Evolutionary conservation across 2,797 vertebrate genomes (phyloP).

Genomic region (Odontamblyopus lacepedii): DNA sequence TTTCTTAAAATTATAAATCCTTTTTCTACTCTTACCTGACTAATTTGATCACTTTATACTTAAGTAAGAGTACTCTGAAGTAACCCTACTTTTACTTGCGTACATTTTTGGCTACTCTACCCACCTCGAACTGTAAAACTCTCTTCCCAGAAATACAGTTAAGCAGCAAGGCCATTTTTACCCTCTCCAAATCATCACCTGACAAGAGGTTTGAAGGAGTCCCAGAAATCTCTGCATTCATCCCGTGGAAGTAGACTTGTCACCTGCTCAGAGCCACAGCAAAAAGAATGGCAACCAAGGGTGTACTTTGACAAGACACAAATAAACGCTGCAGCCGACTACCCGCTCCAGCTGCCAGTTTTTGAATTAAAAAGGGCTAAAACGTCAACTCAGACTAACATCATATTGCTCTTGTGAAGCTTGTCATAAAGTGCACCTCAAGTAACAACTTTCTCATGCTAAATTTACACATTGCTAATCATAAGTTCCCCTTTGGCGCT

Average conservation of each 20-base stretch:
- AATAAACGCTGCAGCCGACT: constrained; percentile 48
- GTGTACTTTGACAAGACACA: constrained; percentile 43
- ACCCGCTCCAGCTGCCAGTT: constrained; percentile 45
- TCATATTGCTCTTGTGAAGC: constrained; percentile 10
- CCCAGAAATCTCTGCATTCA: constrained; percentile 10
- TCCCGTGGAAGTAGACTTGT: constrained; percentile 25
- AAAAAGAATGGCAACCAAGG: constrained; percentile 38
- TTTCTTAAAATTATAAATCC: too few relatives aligned
- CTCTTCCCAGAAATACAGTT: constrained; percentile 9
- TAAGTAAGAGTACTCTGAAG: too few relatives aligned
- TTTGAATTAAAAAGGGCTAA: constrained; percentile 50
- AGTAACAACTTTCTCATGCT: constrained; percentile 26
- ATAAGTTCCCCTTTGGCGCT: constrained; percentile 19
- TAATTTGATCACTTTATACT: too few relatives aligned
- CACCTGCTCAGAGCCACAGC: constrained; percentile 40
- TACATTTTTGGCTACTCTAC: too few relatives aligned
- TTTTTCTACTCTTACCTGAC: too few relatives aligned
- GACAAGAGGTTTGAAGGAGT: constrained; percentile 41
- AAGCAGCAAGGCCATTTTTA: constrained; percentile 19
- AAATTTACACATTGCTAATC: constrained; percentile 42
- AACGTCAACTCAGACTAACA: constrained; percentile 32
- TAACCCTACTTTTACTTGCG: too few relatives aligned
- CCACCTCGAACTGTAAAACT: too few relatives aligned
- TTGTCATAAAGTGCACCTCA: constrained; percentile 43
- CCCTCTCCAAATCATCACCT: constrained; percentile 35